Base-by-base conservation (phyloP, 2,113 vertebrate species). In the Carlito syrichta region DNA sequence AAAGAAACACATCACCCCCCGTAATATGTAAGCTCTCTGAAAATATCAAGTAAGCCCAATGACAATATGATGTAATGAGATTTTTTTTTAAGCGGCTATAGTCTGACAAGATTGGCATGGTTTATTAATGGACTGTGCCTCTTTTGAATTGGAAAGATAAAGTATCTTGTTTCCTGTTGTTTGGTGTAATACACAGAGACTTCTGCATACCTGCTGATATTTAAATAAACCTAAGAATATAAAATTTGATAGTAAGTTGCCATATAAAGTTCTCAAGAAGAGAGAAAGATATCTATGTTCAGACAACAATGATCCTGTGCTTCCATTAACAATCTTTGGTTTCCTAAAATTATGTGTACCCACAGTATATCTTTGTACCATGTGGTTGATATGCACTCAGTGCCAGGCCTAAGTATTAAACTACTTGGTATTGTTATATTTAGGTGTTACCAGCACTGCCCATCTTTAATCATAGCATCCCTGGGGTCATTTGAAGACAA, bases 101-200 rank as follows among this genome's bases (percentile, higher is more conserved):
- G 77, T 92, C 79, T 96, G 95, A 97, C 3, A 2, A 96, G 68
- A 94, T 92, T 96, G 93, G 56, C 88, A 89, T 96, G 91, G 88
- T 94, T 96, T 96, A 91, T 97, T 97, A 96, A 96, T 93, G 89
- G 40, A 35, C 74, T 82, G 17, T n/a, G 71, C 63, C 32, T 93
- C 69, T 89, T 95, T 78, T 66, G 91, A 96, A 93, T 40, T 84
- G 69, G 50, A 81, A 86, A 86, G 88, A 81, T 78, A 60, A 81
- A 82, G 17, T 30, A 71, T 52, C 82, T 86, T 95, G 45, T 93
- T 73, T 95, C 91, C 40, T 94, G 77, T 87, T 91, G 56, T 88
- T 92, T 81, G 58, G 32, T 79, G 25, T 77, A 78, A 45, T 90
- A 22, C 9, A 73, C 86, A 85, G 84, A 94, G 76, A 84, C 84